A percentile compares a stretch with the other conserved stretches of the same genome.
Conservation (phyloP, 1,140 invertebrate genomes). For the Pissodes strobi region DNA sequence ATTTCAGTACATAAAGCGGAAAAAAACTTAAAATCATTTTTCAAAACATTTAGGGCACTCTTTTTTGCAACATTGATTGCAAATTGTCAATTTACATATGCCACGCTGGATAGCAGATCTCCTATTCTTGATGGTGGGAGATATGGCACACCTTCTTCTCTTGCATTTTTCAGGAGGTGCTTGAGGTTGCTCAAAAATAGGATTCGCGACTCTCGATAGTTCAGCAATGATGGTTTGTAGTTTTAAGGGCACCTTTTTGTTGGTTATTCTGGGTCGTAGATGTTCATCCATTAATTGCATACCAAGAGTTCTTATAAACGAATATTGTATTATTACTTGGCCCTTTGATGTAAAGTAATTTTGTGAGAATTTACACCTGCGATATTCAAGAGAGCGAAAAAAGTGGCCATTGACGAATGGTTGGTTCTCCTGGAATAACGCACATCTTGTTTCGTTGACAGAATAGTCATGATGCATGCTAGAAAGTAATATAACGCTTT, state of each 20-base stretch:
- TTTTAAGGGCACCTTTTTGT: too few relatives aligned
- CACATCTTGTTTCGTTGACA: too few relatives aligned
- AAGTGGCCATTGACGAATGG: constrained; percentile 4
- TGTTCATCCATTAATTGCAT: constrained; percentile 11
- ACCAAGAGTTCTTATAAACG: constrained; percentile 12
- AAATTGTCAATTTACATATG: constrained; percentile 1
- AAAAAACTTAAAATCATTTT: constrained; percentile 2
- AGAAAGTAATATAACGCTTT: too few relatives aligned
- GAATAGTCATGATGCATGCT: too few relatives aligned
- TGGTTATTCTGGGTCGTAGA: not conserved
- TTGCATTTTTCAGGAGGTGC: too few relatives aligned
- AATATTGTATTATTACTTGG: constrained; percentile 13
- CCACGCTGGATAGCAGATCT: constrained; percentile 8
- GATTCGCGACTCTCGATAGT: not conserved
- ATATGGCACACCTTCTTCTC: constrained; percentile 8
- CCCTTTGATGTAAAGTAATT: constrained; percentile 11
- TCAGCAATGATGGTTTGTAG: not conserved
- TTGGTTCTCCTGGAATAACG: constrained; percentile 16
- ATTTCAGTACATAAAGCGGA: too few relatives aligned
- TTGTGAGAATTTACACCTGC: constrained; percentile 14
- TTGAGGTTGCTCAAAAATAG: not conserved
- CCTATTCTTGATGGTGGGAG: constrained; percentile 7
- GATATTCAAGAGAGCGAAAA: constrained; percentile 17
- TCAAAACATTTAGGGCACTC: constrained; percentile 11
- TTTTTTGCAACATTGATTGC: constrained; percentile 18